These are phyloP conservation scores for Drosophila triauraria DNA, from an alignment of 1,140 invertebrate species.

Conservation along the genomic window DNA sequence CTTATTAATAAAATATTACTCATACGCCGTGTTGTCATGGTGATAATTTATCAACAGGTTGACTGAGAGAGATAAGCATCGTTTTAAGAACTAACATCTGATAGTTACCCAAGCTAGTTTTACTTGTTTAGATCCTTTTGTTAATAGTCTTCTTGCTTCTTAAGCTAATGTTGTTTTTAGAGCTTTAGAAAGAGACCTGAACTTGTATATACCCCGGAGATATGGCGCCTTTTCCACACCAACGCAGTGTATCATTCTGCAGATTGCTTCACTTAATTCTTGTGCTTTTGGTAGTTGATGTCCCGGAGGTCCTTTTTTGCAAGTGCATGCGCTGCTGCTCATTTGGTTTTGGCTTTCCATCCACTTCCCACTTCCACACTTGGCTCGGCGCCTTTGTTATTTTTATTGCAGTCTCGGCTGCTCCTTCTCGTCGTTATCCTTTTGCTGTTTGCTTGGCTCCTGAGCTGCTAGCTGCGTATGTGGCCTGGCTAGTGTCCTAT, in stretches of 20 bases:
- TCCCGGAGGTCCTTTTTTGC: slow-evolving; percentile 14
- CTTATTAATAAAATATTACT: not conserved
- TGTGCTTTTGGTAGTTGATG: not conserved
- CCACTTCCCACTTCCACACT: not conserved
- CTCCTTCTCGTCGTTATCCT: slow-evolving; percentile 43
- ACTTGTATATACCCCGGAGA: too few species aligned
- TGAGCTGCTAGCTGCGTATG: slow-evolving; percentile 28
- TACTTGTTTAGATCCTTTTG: not conserved
- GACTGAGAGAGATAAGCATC: not conserved
- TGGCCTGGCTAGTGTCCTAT: slow-evolving; percentile 18
- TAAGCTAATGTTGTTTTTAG: not conserved
- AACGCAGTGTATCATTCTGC: not conserved
- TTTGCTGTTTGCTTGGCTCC: slow-evolving; percentile 49
- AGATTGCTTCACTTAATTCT: slow-evolving; percentile 3
- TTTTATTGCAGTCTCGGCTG: slow-evolving; percentile 49
- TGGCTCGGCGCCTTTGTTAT: slow-evolving; percentile 44
- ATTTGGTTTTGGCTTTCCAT: slow-evolving; percentile 60
- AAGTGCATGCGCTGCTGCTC: slow-evolving; percentile 43
- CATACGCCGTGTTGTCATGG: not conserved
- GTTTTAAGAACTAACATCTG: not conserved
- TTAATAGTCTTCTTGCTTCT: not conserved
- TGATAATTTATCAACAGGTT: not conserved
- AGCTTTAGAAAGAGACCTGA: not conserved
- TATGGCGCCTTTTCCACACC: not conserved
- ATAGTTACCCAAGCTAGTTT: not conserved